phyloP scores from a whole-genome alignment of 30 jellyfish, hydroid and myxozoan species.

The Turritopsis dohrnii region DNA sequence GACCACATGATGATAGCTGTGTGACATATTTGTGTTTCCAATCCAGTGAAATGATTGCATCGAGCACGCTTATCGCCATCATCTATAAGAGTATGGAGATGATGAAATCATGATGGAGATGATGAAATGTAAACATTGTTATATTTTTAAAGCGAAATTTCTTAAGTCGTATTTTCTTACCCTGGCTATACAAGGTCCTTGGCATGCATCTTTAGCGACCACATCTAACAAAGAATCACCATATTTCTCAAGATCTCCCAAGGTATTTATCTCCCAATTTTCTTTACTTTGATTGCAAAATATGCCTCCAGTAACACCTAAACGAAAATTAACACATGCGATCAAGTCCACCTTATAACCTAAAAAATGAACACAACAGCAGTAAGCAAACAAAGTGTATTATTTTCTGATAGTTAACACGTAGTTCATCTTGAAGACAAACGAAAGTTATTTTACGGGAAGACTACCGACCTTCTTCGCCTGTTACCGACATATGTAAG shows the following conservation, averaged over 20 bases:
- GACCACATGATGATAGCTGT: constrained; percentile 75
- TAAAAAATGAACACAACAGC: background rate
- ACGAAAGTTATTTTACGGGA: too few relatives aligned
- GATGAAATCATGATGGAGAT: too few relatives aligned
- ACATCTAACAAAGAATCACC: constrained; percentile 84
- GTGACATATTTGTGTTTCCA: constrained; percentile 83
- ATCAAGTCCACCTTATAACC: background rate
- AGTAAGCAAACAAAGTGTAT: background rate
- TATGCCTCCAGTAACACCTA: constrained; percentile 49
- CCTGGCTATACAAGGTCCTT: constrained; percentile 83
- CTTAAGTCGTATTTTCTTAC: constrained; percentile 37
- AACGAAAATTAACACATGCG: background rate
- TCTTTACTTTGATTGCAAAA: constrained; percentile 49
- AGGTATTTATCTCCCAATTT: constrained; percentile 74
- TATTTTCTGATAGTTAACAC: too few relatives aligned
- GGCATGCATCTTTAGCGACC: constrained; percentile 87
- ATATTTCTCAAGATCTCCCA: constrained; percentile 39
- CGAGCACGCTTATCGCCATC: constrained; percentile 81
- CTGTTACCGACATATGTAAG: constrained; percentile 48
- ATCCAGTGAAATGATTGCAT: constrained; percentile 70
- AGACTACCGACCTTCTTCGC: constrained; percentile 17
- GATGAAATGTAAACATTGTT: too few relatives aligned
- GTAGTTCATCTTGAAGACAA: too few relatives aligned
- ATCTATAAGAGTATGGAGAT: constrained; percentile 29
- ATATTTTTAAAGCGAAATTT: too few relatives aligned